These are phyloP conservation scores for Lutjanus argentimaculatus DNA, from an alignment of 2,797 vertebrate species.

Conservation along the genomic window DNA sequence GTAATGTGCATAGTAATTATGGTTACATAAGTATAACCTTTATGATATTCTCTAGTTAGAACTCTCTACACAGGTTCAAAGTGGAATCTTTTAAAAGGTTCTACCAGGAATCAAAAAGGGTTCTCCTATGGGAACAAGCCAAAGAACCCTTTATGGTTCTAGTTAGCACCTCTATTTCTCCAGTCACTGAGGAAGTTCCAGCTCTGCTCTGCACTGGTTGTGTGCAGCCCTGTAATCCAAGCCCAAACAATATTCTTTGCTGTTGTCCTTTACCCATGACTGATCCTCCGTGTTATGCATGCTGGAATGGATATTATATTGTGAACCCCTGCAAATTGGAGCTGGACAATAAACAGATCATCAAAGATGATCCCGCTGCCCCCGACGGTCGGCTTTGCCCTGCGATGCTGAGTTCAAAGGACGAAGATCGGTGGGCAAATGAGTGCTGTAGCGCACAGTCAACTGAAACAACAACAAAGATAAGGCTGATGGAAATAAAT, in stretches of 20 bases:
- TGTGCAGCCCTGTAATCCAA: constrained; percentile 38
- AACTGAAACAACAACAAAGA: constrained; percentile 82
- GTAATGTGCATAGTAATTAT: too few species aligned
- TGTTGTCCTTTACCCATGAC: constrained; percentile 69
- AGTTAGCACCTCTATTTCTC: too few species aligned
- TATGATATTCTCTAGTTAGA: too few species aligned
- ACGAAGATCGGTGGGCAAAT: constrained; percentile 79
- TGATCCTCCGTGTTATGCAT: constrained; percentile 60
- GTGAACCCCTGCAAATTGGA: constrained; percentile 74
- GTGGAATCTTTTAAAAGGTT: too few species aligned
- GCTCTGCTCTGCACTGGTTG: constrained; percentile 26
- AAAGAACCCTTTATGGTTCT: too few species aligned
- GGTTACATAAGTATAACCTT: too few species aligned
- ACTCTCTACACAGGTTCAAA: too few species aligned
- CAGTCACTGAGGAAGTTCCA: constrained; percentile 23
- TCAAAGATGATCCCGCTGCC: constrained; percentile 75
- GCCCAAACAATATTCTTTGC: constrained; percentile 51
- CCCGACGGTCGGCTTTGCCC: constrained; percentile 68
- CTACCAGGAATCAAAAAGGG: too few species aligned
- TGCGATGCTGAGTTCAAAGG: constrained; percentile 79
- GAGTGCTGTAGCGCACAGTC: constrained; percentile 76
- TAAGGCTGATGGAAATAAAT: constrained; percentile 78
- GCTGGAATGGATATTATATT: constrained; percentile 62
- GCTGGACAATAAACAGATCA: constrained; percentile 79
- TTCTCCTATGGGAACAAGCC: too few species aligned